A percentile compares a stretch with the other conserved stretches of the same genome.
phyloP scores from a whole-genome alignment of 1,140 invertebrate genomes.

The Choristoneura fumiferana region DNA sequence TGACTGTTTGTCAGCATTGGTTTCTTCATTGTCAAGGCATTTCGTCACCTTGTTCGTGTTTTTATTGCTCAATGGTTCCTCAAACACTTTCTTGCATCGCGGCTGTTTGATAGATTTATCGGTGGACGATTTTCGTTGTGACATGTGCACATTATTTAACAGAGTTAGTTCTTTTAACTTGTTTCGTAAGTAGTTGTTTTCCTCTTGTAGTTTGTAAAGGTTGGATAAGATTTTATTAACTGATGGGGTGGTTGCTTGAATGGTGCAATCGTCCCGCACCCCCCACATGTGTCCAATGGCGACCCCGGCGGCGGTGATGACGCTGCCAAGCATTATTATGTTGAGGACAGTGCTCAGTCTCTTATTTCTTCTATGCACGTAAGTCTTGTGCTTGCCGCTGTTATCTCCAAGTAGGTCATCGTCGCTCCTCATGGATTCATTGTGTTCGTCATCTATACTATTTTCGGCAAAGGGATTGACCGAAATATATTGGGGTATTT shows the following conservation, averaged over 20 bases:
- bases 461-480: constrained; percentile 32
- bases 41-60: constrained; percentile 50
- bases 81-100: constrained; percentile 64
- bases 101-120: constrained; percentile 49
- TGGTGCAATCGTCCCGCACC: constrained; percentile 65
- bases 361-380: constrained; percentile 74
- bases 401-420: constrained; percentile 53
- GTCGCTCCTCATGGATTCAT: constrained; percentile 38
- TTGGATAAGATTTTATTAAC: constrained; percentile 73
- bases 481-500: constrained; percentile 37
- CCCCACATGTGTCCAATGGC: constrained; percentile 76
- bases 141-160: constrained; percentile 41
- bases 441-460: constrained; percentile 25
- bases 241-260: constrained; percentile 50
- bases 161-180: constrained; percentile 65
- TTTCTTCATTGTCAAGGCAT: constrained; percentile 54
- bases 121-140: constrained; percentile 30
- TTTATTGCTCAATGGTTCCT: constrained; percentile 58
- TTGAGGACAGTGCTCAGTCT: constrained; percentile 70
- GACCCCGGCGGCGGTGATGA: constrained; percentile 69
- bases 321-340: constrained; percentile 69
- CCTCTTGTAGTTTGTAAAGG: constrained; percentile 73
- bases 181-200: constrained; percentile 67
- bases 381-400: constrained; percentile 63
- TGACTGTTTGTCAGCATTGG: constrained; percentile 32